Percentiles rank a stretch among this genome's conserved stretches.
Evolutionary conservation across 1,140 invertebrate species (phyloP).

Genomic region (Euglossa dilemma): DNA sequence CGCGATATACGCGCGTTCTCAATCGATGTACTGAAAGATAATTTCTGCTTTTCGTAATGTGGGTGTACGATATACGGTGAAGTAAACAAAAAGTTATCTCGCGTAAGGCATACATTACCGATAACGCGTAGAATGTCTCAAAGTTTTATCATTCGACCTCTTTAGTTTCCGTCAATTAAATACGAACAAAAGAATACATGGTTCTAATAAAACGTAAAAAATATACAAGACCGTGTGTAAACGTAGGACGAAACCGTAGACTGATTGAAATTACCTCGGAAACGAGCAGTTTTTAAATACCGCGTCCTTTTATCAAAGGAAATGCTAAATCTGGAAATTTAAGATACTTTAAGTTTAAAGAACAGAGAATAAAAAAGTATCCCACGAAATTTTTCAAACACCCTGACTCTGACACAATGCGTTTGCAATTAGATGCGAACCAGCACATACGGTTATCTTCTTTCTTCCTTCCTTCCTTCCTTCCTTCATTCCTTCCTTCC

Average conservation of each 20-base stretch:
- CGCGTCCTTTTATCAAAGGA: neutral
- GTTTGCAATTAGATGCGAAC: conserved; percentile 4
- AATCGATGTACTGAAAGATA: neutral
- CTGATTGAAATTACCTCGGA: conserved; percentile 32
- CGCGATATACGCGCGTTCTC: neutral
- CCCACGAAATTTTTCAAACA: neutral
- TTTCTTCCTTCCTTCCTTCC: conserved; percentile 51
- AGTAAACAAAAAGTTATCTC: neutral
- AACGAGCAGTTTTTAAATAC: neutral
- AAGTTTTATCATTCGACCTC: neutral
- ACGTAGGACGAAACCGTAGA: conserved; percentile 37
- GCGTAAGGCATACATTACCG: neutral
- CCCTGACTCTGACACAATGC: neutral
- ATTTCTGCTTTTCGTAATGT: neutral
- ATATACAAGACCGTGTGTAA: conserved; percentile 15
- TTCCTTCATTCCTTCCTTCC: no score
- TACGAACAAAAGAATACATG: conserved; percentile 2
- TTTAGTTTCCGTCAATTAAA: neutral
- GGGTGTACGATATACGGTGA: neutral
- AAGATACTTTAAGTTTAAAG: conserved; percentile 5
- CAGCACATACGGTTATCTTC: conserved; percentile 60
- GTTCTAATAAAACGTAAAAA: conserved; percentile 17
- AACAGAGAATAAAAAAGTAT: conserved; percentile 8
- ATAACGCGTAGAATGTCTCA: neutral
- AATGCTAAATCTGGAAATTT: neutral